These are phyloP conservation scores for Cardiocondyla obscurior DNA, from an alignment of 1,140 invertebrate species.

Conservation along the genomic window DNA sequence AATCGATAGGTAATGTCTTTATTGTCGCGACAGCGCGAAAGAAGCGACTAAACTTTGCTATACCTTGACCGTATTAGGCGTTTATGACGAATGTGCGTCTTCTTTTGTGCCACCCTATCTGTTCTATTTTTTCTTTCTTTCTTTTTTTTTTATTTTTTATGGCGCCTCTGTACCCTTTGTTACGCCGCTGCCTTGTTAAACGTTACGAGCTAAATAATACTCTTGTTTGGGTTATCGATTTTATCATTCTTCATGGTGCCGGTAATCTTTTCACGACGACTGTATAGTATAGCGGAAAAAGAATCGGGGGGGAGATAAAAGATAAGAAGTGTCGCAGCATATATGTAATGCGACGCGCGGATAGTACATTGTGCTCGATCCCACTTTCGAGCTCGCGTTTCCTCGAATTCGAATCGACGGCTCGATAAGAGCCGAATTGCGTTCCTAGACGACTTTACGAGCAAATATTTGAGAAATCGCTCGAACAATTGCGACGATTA, in stretches of 20 bases:
- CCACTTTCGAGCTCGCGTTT: background rate
- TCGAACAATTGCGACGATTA: background rate
- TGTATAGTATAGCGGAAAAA: conserved; percentile 2
- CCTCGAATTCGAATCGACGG: conserved; percentile 4
- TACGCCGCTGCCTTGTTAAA: conserved; percentile 24
- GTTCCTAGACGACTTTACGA: background rate
- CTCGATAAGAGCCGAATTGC: conserved; percentile 9
- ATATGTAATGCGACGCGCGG: background rate
- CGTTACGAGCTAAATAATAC: conserved; percentile 9
- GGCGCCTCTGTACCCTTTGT: background rate
- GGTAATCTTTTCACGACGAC: background rate
- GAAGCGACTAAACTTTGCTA: background rate
- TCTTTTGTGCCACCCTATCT: background rate
- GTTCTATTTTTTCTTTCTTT: too few species aligned
- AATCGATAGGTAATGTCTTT: conserved; percentile 14
- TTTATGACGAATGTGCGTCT: background rate
- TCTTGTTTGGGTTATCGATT: conserved; percentile 58
- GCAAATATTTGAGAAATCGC: conserved; percentile 22
- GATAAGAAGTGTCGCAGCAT: conserved; percentile 39
- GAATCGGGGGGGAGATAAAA: conserved; percentile 22
- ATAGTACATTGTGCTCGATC: background rate
- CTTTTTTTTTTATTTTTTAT: too few species aligned
- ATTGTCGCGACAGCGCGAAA: background rate
- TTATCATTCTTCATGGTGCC: conserved; percentile 41
- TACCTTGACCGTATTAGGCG: background rate